Base-by-base conservation (phyloP, 2,888 invertebrate species). In the Pristionchus japonicus region DNA sequence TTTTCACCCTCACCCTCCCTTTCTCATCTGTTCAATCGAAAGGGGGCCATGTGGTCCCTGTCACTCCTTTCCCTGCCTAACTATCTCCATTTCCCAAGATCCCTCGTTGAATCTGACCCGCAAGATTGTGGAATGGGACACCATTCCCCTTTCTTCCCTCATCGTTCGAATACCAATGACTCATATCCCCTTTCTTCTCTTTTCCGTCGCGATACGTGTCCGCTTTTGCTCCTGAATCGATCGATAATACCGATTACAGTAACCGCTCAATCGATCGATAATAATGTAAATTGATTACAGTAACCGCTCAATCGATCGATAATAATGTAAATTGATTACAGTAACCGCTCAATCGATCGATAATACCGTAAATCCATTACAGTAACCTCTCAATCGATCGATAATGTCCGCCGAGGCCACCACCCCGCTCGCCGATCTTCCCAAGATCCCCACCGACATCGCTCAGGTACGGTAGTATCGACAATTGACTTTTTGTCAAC, bases 401-500 rank as follows among this genome's bases (percentile, higher is more conserved):
- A 85, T 40, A 61, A 64, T 64, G 85, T 85, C 85, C n/a, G 43
- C 85, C 27, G 64, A 64, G 43, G 34, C 86, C 49, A 90, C 90
- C 89, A 90, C 91, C 70, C 88, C 91, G 23, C 87, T 91, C 87
- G 89, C 89, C 77, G 91, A 92, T 88, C 90, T 92, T 23, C 92
- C 92, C 85, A 92, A 92, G 89, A 90, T 92, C 88, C 90, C 90
- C 84, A 83, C 89, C 67, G 91, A 92, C 52, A 85, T 92, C 40
- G 91, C 90, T 52, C 43, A 87, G 57, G 87, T 74, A 6, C 31
- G 3, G 3, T 9, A 37, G 1, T 15, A 57, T 27, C 1, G 34
- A 40, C 17, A 31, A 23, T 2, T 27, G 1, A 23, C 4, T 17
- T 34, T 70, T 9, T 70, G 31, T 9, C 4, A 52, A 3, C 15